phyloP scores from a whole-genome alignment of 2,888 invertebrate species.

The Xanthorhoe spadicearia region DNA sequence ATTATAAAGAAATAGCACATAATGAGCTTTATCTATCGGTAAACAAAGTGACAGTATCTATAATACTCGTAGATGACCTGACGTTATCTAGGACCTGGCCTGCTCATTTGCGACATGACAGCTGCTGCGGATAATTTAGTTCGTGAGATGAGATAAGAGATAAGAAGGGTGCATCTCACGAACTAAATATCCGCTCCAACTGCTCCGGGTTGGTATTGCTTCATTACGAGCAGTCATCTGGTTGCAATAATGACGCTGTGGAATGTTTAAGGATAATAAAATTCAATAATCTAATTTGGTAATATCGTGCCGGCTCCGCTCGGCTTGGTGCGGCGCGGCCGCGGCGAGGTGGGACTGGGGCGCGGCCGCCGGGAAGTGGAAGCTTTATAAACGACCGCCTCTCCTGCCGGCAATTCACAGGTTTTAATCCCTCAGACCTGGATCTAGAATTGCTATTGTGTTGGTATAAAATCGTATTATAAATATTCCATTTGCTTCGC shows the following conservation, averaged over 20 bases:
- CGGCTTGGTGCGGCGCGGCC: too few species aligned
- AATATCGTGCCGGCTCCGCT: too few species aligned
- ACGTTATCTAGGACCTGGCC: not conserved
- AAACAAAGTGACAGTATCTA: not conserved
- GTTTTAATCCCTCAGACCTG: slow-evolving; percentile 9
- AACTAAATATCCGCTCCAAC: not conserved
- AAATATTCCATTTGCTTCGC: slow-evolving; percentile 2
- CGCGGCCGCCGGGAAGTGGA: not conserved
- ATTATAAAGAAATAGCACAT: not conserved
- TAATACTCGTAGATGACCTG: not conserved
- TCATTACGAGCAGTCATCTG: too few species aligned
- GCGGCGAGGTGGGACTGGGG: not conserved
- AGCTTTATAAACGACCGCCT: slow-evolving; percentile 12
- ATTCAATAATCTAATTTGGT: too few species aligned
- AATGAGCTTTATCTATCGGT: not conserved
- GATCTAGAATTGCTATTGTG: slow-evolving; percentile 8
- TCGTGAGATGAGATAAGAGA: too few species aligned
- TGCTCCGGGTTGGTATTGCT: not conserved
- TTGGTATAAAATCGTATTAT: not conserved
- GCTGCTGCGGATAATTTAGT: not conserved
- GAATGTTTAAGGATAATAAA: too few species aligned
- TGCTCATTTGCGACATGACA: not conserved
- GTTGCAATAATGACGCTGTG: too few species aligned
- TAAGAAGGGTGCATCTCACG: too few species aligned
- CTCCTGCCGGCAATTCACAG: not conserved